These are phyloP conservation scores for Caiman crocodilus DNA, from an alignment of 2,797 vertebrate genomes.

Conservation along the genomic window DNA sequence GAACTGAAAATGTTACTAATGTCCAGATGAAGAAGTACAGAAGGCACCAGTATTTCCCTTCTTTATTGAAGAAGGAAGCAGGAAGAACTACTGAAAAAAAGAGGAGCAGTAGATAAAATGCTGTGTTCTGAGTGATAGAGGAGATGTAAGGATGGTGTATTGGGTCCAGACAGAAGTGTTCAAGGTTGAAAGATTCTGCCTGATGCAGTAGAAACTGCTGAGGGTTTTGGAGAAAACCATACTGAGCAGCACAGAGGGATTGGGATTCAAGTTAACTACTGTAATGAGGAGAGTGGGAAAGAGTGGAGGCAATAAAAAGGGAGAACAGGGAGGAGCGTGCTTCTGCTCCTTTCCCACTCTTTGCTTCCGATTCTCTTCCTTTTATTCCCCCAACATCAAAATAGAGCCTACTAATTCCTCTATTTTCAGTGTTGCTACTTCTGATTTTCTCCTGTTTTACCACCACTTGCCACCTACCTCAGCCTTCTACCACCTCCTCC, in stretches of 20 bases:
- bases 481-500: not conserved
- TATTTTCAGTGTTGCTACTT: not conserved
- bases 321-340: not conserved
- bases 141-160: not conserved
- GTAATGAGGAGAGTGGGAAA: not conserved
- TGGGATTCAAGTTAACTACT: not conserved
- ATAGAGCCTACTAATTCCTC: not conserved
- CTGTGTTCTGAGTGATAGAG: not conserved
- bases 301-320: not conserved
- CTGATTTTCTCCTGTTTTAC: not conserved
- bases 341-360: not conserved
- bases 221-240: not conserved
- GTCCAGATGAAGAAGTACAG: not conserved
- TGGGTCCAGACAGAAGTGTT: not conserved
- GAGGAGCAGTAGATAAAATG: not conserved
- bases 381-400: not conserved
- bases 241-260: no score
- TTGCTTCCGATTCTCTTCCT: not conserved
- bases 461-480: not conserved
- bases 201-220: not conserved
- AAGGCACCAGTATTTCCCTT: conserved; percentile 21
- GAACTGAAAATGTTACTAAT: not conserved
- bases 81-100: not conserved
- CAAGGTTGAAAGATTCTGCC: not conserved
- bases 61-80: not conserved